phyloP scores from a whole-genome alignment of 2,888 invertebrate genomes.

The Epirrhoe tristata region DNA sequence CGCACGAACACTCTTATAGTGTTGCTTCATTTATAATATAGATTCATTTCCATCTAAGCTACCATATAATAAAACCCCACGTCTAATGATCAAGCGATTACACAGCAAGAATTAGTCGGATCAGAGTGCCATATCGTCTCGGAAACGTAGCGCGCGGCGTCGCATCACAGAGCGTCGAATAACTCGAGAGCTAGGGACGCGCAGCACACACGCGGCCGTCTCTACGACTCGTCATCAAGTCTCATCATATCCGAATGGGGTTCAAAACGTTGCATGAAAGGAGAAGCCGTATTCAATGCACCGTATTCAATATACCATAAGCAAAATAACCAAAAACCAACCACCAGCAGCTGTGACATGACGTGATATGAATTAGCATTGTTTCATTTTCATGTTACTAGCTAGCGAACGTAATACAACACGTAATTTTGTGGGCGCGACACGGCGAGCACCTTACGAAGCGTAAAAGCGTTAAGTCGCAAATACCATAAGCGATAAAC shows the following conservation, averaged over 20 bases:
- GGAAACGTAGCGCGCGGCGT: conserved; percentile 22
- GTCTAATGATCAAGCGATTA: neutral
- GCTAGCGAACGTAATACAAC: too few species aligned
- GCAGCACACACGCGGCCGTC: conserved; percentile 22
- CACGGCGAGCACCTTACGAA: neutral
- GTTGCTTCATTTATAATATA: neutral
- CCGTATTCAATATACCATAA: neutral
- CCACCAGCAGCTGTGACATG: neutral
- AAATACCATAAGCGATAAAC: neutral
- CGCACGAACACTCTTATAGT: neutral
- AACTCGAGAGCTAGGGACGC: conserved; percentile 51
- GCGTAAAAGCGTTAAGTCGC: neutral
- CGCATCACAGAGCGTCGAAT: conserved; percentile 47
- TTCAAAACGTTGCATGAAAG: neutral
- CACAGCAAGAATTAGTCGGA: conserved; percentile 27
- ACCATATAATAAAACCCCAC: too few species aligned
- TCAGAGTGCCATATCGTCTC: conserved; percentile 64
- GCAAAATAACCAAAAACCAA: neutral
- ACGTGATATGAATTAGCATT: neutral
- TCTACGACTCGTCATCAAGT: conserved; percentile 71
- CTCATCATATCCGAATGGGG: conserved; percentile 58
- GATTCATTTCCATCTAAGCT: neutral
- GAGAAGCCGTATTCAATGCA: too few species aligned
- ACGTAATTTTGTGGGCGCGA: neutral
- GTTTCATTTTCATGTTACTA: neutral